A percentile compares a stretch with the other conserved stretches of the same genome.
Conservation (phyloP, 2,797 vertebrate genomes). For the Silurus lanzhouensis region DNA sequence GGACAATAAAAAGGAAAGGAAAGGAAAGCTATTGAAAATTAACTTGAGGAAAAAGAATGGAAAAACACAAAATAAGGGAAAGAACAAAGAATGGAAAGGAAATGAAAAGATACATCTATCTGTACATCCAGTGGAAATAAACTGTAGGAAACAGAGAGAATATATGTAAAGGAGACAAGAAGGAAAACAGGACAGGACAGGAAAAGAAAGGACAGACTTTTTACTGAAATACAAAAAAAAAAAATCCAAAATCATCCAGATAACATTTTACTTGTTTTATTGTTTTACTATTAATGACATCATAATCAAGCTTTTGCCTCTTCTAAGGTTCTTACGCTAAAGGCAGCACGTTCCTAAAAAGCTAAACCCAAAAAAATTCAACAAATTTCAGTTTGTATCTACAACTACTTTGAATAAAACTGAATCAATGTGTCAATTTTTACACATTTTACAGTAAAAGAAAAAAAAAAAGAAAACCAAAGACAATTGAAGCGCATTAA, state of each 20-base stretch:
- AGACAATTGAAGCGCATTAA: neutral
- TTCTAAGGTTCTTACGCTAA: neutral
- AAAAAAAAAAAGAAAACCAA: neutral
- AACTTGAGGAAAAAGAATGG: too few species aligned
- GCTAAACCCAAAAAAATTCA: neutral
- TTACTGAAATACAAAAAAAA: neutral
- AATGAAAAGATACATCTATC: too few species aligned
- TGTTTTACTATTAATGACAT: neutral
- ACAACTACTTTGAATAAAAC: neutral
- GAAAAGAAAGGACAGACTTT: too few species aligned
- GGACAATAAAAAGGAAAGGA: neutral
- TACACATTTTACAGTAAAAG: neutral
- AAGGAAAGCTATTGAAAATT: neutral
- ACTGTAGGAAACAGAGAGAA: too few species aligned
- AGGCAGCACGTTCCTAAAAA: neutral
- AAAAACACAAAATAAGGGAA: too few species aligned
- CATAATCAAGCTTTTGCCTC: neutral
- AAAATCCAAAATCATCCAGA: neutral
- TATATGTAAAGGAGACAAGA: too few species aligned
- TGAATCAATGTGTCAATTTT: neutral
- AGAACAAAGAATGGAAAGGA: too few species aligned
- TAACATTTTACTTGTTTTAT: neutral
- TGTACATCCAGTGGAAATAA: too few species aligned
- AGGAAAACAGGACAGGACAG: too few species aligned
- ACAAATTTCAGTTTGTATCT: neutral